Conservation (phyloP, 1,140 invertebrate species). For the Psix sp. region DNA sequence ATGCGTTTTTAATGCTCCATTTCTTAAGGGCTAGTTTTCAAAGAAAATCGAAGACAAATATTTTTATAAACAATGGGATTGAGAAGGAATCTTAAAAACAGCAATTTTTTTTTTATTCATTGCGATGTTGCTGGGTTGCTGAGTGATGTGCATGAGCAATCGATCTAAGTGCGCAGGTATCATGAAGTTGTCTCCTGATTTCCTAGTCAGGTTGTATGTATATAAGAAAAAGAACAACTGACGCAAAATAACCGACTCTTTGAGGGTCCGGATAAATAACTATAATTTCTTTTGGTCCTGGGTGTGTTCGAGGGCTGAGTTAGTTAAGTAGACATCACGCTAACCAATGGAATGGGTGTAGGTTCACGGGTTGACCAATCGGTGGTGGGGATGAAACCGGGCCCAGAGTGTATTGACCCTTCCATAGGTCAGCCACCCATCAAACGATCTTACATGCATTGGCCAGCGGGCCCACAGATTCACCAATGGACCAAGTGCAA, state of each 20-base stretch:
- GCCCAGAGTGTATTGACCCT: slow-evolving; percentile 75
- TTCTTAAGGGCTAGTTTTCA: too few species aligned
- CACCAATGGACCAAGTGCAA: slow-evolving; percentile 51
- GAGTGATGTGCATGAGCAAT: slow-evolving; percentile 17
- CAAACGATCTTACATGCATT: slow-evolving; percentile 53
- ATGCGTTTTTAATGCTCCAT: slow-evolving; percentile 6
- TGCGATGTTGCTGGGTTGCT: too few species aligned
- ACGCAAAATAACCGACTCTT: slow-evolving; percentile 75
- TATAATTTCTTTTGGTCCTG: slow-evolving; percentile 74
- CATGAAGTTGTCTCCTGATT: slow-evolving; percentile 62
- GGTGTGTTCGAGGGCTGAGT: slow-evolving; percentile 68
- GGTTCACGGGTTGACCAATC: slow-evolving; percentile 68
- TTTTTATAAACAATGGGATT: too few species aligned
- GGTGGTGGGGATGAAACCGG: slow-evolving; percentile 65
- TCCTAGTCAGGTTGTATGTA: slow-evolving; percentile 37
- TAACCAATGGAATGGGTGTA: slow-evolving; percentile 60
- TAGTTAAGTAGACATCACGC: slow-evolving; percentile 61
- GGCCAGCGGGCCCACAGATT: slow-evolving; percentile 46
- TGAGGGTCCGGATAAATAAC: slow-evolving; percentile 73
- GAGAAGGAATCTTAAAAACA: too few species aligned
- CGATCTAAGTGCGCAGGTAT: slow-evolving; percentile 16
- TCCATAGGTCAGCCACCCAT: slow-evolving; percentile 75
- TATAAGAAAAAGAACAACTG: slow-evolving; percentile 64
- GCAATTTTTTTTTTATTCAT: too few species aligned
- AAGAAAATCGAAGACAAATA: too few species aligned